These are phyloP conservation scores for Abramis brama DNA, from an alignment of 2,113 vertebrate species.

Conservation along the genomic window DNA sequence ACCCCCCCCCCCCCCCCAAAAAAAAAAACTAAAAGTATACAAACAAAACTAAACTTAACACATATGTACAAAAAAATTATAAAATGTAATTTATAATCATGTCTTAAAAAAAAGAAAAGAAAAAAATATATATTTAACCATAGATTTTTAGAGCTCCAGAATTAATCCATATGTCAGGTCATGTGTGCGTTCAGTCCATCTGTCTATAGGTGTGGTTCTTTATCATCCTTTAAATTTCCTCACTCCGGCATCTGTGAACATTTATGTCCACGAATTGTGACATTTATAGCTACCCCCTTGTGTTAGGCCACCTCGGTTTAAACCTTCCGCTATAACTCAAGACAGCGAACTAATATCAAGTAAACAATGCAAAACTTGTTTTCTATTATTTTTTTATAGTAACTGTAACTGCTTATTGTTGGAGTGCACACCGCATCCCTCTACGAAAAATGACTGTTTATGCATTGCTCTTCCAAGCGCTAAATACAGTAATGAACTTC, in stretches of 20 bases:
- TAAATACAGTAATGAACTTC: constrained; percentile 4
- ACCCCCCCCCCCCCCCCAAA: too few relatives aligned
- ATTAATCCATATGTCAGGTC: constrained; percentile 23
- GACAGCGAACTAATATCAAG: neutral
- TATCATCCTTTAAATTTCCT: constrained; percentile 21
- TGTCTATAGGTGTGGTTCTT: constrained; percentile 20
- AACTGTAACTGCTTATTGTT: constrained; percentile 47
- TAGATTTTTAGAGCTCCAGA: neutral
- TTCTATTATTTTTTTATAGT: neutral
- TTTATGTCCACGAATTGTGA: constrained; percentile 29
- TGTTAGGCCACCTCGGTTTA: constrained; percentile 6
- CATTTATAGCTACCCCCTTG: constrained; percentile 12
- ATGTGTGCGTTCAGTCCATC: constrained; percentile 57
- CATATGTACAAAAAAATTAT: neutral
- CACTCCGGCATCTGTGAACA: constrained; percentile 29
- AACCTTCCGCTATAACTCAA: constrained; percentile 8
- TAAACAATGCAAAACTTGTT: neutral
- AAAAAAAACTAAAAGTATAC: neutral
- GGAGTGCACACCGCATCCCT: neutral
- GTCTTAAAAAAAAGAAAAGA: neutral
- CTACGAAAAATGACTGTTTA: constrained; percentile 34
- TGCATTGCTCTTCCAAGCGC: neutral
- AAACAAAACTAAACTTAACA: neutral
- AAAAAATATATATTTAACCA: neutral
- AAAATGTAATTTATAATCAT: neutral